These are phyloP conservation scores for Monoplex corrugatus DNA, from an alignment of 2,888 invertebrate species.

Conservation along the genomic window DNA sequence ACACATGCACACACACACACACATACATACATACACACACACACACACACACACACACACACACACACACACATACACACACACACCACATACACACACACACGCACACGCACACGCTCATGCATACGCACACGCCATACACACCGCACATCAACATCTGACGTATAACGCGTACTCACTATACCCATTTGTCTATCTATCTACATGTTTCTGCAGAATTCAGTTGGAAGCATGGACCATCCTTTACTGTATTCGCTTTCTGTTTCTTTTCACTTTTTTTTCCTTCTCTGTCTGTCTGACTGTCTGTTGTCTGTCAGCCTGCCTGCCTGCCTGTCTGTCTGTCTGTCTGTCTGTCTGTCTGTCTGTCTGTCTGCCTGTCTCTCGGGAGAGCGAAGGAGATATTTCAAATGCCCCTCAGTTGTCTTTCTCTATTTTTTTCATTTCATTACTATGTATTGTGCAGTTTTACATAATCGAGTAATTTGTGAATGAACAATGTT, in stretches of 20 bases:
- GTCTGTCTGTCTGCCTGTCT: too few species aligned
- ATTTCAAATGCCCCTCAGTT: too few species aligned
- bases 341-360: too few species aligned
- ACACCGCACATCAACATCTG: neutral
- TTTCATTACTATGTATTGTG: too few species aligned
- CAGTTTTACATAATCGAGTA: too few species aligned
- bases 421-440: too few species aligned
- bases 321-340: too few species aligned
- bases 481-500: too few species aligned
- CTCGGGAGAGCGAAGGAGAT: too few species aligned
- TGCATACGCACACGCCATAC: neutral
- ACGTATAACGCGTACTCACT: neutral
- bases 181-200: neutral
- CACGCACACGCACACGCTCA: neutral
- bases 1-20: neutral
- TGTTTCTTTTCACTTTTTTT: neutral
- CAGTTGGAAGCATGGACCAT: neutral
- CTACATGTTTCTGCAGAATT: neutral
- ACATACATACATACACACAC: neutral
- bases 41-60: neutral
- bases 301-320: neutral
- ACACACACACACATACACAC: conserved; percentile 7
- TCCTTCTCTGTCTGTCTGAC: too few species aligned
- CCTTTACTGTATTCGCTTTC: neutral
- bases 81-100: neutral